A percentile compares a stretch with the other conserved stretches of the same genome.
Conservation (phyloP, 2,888 invertebrate genomes). For the Ectemnius lituratus region DNA sequence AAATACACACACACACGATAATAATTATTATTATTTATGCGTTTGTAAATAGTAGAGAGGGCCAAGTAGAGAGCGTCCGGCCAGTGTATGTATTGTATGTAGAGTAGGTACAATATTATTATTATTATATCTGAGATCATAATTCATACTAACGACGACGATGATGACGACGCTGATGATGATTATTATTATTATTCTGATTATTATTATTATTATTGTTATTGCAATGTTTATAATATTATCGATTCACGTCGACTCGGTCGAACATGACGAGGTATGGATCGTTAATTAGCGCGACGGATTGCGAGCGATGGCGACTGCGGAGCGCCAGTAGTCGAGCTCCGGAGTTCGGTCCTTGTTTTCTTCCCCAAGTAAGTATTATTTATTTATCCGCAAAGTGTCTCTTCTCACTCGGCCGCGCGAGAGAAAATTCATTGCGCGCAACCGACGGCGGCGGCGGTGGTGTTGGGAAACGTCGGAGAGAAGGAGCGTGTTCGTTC, state of each 20-base stretch:
- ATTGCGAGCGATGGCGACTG: conserved; percentile 48
- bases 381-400: conserved; percentile 51
- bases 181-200: conserved; percentile 66
- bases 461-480: neutral
- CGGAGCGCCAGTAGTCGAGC: conserved; percentile 9
- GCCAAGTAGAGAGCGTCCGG: conserved; percentile 68
- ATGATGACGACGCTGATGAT: conserved; percentile 57
- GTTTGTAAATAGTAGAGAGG: conserved; percentile 77
- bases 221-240: conserved; percentile 75
- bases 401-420: neutral
- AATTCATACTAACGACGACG: conserved; percentile 71
- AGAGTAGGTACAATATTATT: conserved; percentile 72
- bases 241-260: conserved; percentile 65
- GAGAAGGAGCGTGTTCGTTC: neutral
- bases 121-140: conserved; percentile 65
- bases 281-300: conserved; percentile 55
- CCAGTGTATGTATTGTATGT: conserved; percentile 78
- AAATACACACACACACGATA: conserved; percentile 66
- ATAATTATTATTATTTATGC: conserved; percentile 76
- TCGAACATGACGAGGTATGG: conserved; percentile 63
- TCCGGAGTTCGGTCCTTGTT: conserved; percentile 7
- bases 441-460: conserved; percentile 11
- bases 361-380: conserved; percentile 48
- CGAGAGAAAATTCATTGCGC: conserved; percentile 27
- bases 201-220: conserved; percentile 75